phyloP scores from a whole-genome alignment of 2,888 invertebrate genomes.

The Callyntrura sp. region DNA sequence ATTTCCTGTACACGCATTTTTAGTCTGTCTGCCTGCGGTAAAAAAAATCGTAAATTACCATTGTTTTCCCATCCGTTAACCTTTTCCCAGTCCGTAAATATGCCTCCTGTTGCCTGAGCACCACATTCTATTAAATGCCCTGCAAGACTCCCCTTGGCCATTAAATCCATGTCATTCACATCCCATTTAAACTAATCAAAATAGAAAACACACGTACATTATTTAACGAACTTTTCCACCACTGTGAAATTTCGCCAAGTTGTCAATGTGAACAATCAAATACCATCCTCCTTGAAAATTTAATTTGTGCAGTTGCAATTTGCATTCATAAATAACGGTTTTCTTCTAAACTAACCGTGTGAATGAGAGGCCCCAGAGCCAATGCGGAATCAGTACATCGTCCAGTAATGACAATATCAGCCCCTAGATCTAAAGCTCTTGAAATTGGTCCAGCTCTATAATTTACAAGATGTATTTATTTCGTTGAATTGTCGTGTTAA shows the following conservation, averaged over 20 bases:
- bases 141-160: constrained; percentile 86
- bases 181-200: constrained; percentile 85
- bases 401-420: constrained; percentile 87
- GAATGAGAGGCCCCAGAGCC: constrained; percentile 86
- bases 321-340: too few relatives aligned
- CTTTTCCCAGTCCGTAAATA: constrained; percentile 86
- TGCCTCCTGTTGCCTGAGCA: constrained; percentile 86
- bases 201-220: background rate
- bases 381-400: constrained; percentile 87
- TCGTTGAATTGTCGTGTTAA: background rate
- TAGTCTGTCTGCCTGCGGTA: too few relatives aligned
- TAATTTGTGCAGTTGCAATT: background rate
- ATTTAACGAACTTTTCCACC: too few relatives aligned
- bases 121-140: constrained; percentile 87
- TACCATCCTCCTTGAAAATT: too few relatives aligned
- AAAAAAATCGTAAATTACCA: constrained; percentile 71
- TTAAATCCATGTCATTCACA: constrained; percentile 85
- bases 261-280: too few relatives aligned
- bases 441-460: constrained; percentile 86
- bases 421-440: constrained; percentile 86
- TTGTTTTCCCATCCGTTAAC: constrained; percentile 85
- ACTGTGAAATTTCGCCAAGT: too few relatives aligned
- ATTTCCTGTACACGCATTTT: too few relatives aligned
- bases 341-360: constrained; percentile 84
- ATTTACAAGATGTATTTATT: constrained; percentile 20